Evolutionary conservation across 2,797 vertebrate genomes (phyloP), one percentile per base, ranked within the genome.

Genomic region (Lepidocolaptes lacrymiger): DNA sequence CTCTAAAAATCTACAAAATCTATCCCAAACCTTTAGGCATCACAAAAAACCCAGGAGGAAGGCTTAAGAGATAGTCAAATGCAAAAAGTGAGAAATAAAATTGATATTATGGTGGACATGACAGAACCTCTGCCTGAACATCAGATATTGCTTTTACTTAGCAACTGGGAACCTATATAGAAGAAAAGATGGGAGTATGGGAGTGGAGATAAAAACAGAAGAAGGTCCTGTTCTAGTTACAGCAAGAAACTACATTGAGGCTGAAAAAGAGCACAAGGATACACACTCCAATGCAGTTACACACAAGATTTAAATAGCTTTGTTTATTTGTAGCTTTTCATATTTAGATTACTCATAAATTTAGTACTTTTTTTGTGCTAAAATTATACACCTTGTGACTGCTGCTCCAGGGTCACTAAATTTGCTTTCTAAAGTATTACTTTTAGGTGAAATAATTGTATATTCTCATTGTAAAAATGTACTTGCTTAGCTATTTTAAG

Each of bases 391-490:
- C 17, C 7, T 54, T 18, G 22, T 37, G 4, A 28, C 18, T 74
- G 10, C 34, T 62, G n/a, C 41, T 16, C 6, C 3, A 1, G 0
- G 44, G 9, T 52, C 37, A 34, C 23, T 0, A 0, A 79, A 68
- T 68, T 82, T 63, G 3, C 14, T 43, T 10, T 79, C 76, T 46
- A 52, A 12, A 32, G 8, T 43, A 54, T 1, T 0, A 46, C 17
- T 83, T 73, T 32, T 58, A 71, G 15, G 7, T 59, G 21, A 8
- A 73, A 55, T 76, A 30, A 16, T 41, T 6, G 20, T 24, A 20
- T 52, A 49, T 26, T 61, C 20, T 48, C 10, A 7, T 23, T 21
- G 12, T 56, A 51, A 82, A 78, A 52, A 52, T 28, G 8, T 34
- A 26, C 7, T 49, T 68, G 4, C 12, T 22, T 32, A 20, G 8